These are phyloP conservation scores for Drosophila tsacasi DNA, from an alignment of 1,140 invertebrate species.

Conservation along the genomic window DNA sequence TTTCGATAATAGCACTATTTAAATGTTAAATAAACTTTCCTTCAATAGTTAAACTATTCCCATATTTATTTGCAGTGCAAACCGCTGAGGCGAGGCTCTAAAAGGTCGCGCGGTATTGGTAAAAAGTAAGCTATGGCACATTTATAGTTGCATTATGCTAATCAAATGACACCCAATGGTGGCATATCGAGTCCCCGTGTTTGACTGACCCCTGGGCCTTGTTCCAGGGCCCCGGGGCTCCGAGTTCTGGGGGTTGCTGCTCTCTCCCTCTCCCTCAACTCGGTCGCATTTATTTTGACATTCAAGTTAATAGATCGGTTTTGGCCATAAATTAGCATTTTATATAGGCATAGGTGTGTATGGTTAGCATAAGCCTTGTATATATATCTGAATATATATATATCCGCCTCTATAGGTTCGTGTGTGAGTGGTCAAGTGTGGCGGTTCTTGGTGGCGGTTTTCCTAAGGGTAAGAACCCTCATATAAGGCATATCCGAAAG, in stretches of 20 bases:
- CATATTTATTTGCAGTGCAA: neutral
- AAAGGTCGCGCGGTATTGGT: slow-evolving; percentile 51
- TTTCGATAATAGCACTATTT: neutral
- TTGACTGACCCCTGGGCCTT: slow-evolving; percentile 45
- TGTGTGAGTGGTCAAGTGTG: slow-evolving; percentile 41
- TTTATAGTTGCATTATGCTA: slow-evolving; percentile 84
- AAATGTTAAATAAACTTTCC: too few relatives aligned
- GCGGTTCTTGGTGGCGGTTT: slow-evolving; percentile 34
- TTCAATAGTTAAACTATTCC: too few relatives aligned
- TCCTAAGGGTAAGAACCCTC: slow-evolving; percentile 1
- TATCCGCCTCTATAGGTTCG: slow-evolving; percentile 6
- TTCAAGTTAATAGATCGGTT: slow-evolving; percentile 84
- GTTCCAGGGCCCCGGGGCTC: slow-evolving; percentile 14
- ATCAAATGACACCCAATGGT: slow-evolving; percentile 83
- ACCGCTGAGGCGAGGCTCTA: slow-evolving; percentile 18
- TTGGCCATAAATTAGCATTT: slow-evolving; percentile 83
- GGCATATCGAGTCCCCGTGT: slow-evolving; percentile 60
- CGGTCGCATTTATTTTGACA: slow-evolving; percentile 78
- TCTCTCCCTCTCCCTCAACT: neutral
- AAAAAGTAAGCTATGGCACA: slow-evolving; percentile 73
- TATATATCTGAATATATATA: neutral
- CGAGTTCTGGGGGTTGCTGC: slow-evolving; percentile 49
- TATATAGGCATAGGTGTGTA: slow-evolving; percentile 65
- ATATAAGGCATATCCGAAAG: neutral
- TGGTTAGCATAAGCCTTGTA: slow-evolving; percentile 1